Base-by-base conservation (phyloP, 2,888 invertebrate species). In the Sacculina carcini region DNA sequence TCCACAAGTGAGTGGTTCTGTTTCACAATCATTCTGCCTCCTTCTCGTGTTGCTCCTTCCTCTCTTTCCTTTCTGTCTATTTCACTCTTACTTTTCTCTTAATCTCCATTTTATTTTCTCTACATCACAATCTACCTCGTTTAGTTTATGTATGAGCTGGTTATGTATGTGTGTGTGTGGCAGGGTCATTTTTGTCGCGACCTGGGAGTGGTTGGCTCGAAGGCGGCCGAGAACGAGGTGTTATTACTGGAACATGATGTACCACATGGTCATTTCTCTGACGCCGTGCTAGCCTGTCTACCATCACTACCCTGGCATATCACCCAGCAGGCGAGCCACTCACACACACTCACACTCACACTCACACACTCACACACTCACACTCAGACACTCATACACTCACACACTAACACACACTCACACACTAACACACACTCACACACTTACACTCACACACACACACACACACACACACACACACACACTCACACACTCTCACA, bases 171-270 rank as follows among this genome's bases (percentile, higher is more conserved):
- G 19, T 12, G 16, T 14, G 38, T 31, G 16, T 26, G 65, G 32
- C 57, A 75, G 65, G 96, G 98, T 3, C 96, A 98, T 67, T 94
- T 92, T 67, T 90, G 98, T 0, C 72, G 90, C 56, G 80, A 84
- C 0, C 70, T 98, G 7, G 98, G 98, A 16, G 76, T 76, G 48
- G 78, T 92, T 54, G 96, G 98, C 24, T 84, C 92, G 62, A 86
- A 86, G 62, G 77, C 79, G 14, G 90, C 96, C 0, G 98, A 98
- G 67, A 98, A 96, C 63, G 92, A 94, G 66, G 94, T 89, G 12
- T 54, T 58, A 28, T 48, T 56, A 9, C 48, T 57, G 44, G 56
- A 56, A 24, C 59, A 56, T 48, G 58, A 59, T 49, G 82, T 98
- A 2, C 96, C 94, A 0, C 92, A 96, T 63, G 82, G 83, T 58